These are phyloP conservation scores for Drosophila ananassae DNA, from an alignment of 1,140 invertebrate species.

Conservation along the genomic window DNA sequence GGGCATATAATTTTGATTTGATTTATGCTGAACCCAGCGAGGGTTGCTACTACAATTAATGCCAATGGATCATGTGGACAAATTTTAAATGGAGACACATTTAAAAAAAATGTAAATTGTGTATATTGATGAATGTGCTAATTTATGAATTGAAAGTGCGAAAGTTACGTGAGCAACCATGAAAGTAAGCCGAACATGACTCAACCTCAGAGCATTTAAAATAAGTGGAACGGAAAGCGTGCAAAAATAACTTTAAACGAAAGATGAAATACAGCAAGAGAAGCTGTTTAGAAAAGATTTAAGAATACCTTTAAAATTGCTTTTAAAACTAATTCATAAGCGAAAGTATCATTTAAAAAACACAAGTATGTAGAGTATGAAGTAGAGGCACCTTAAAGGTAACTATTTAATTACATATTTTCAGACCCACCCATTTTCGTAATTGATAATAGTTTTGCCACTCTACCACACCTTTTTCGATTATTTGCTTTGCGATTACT, in stretches of 20 bases:
- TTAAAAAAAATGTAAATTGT: constrained; percentile 13
- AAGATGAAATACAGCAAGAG: not conserved
- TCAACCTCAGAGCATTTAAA: constrained; percentile 20
- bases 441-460: constrained; percentile 28
- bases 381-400: not conserved
- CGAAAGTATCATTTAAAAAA: not conserved
- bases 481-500: constrained; percentile 28
- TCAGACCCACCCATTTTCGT: not conserved
- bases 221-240: constrained; percentile 12
- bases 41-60: constrained; percentile 4
- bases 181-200: constrained; percentile 18
- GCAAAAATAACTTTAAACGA: constrained; percentile 10
- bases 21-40: not conserved
- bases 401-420: constrained; percentile 4
- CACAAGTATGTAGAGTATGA: not conserved
- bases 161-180: constrained; percentile 34
- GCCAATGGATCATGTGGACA: not conserved
- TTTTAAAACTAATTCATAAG: constrained; percentile 7
- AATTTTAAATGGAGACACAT: constrained; percentile 15
- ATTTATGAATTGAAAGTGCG: constrained; percentile 53
- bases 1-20: constrained; percentile 19
- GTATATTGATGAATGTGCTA: constrained; percentile 53
- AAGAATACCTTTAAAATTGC: not conserved
- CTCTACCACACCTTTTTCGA: constrained; percentile 18
- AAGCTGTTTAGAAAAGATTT: not conserved